A percentile compares a stretch with the other conserved stretches of the same genome.
These are phyloP conservation scores for Geotria australis DNA, from an alignment of 2,797 vertebrate species.

Conservation along the genomic window DNA sequence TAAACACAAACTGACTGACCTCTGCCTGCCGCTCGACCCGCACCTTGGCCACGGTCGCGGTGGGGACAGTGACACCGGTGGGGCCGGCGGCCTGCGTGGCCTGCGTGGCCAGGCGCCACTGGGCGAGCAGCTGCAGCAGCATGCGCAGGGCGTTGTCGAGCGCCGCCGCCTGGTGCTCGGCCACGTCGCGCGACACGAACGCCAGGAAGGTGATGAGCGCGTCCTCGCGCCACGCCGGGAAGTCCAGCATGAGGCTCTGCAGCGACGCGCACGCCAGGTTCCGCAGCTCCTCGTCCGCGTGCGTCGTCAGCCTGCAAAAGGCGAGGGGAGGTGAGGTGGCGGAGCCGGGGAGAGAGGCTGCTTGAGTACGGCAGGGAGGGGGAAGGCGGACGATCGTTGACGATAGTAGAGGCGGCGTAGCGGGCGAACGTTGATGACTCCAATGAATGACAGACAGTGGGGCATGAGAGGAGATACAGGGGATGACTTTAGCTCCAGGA, in stretches of 20 bases:
- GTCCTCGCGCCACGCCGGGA: conserved; percentile 88
- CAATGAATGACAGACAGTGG: too few species aligned
- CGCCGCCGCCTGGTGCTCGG: conserved; percentile 65
- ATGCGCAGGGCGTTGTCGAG: conserved; percentile 83
- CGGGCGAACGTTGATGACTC: too few species aligned
- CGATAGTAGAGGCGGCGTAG: too few species aligned
- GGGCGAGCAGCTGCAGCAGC: conserved; percentile 70
- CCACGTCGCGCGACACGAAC: conserved; percentile 76
- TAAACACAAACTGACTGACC: too few species aligned
- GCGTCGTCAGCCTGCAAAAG: conserved; percentile 48
- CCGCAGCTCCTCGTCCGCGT: conserved; percentile 92
- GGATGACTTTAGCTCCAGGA: neutral
- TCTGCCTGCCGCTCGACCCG: too few species aligned
- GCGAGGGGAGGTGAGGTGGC: conserved; percentile 1
- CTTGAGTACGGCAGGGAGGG: neutral
- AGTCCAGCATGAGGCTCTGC: conserved; percentile 77
- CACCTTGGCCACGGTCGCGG: too few species aligned
- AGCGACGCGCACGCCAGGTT: conserved; percentile 91
- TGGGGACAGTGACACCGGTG: too few species aligned
- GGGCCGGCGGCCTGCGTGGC: neutral
- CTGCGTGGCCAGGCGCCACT: conserved; percentile 52
- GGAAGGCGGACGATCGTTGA: too few species aligned
- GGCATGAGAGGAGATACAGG: too few species aligned
- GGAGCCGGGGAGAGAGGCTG: neutral
- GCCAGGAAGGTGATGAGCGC: conserved; percentile 86